Evolutionary conservation across 53 echinoderm and acorn worm genomes (phyloP).

Genomic region (Luidia sarsii): DNA sequence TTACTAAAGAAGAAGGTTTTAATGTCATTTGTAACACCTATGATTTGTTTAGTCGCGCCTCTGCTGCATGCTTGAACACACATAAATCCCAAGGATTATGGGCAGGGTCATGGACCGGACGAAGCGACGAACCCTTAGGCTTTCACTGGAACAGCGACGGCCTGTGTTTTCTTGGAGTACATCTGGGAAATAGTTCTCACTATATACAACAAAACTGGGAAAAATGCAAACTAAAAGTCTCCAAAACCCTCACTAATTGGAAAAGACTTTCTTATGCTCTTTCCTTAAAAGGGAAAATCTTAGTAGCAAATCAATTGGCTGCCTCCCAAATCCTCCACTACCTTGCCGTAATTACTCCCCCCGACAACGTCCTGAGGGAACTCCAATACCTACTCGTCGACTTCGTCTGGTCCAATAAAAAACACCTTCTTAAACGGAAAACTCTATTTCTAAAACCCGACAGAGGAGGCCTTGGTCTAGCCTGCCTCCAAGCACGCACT

Average conservation of each 20-base stretch:
- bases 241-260: neutral
- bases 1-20: constrained; percentile 12
- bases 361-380: constrained; percentile 4
- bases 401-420: constrained; percentile 16
- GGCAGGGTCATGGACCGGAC: constrained; percentile 24
- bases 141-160: constrained; percentile 35
- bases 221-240: neutral
- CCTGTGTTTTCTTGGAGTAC: constrained; percentile 42
- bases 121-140: constrained; percentile 16
- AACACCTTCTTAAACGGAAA: neutral
- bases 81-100: constrained; percentile 16
- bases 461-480: neutral
- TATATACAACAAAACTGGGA: constrained; percentile 27
- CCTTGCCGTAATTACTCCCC: constrained; percentile 1
- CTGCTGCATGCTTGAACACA: constrained; percentile 6
- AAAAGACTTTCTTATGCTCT: neutral
- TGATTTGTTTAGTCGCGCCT: neutral
- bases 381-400: constrained; percentile 16
- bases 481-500: constrained; percentile 18
- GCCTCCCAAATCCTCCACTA: constrained; percentile 24
- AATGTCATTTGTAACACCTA: constrained; percentile 2
- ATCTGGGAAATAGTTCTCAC: constrained; percentile 19
- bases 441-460: neutral
- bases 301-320: constrained; percentile 26
- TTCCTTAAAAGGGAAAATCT: constrained; percentile 31